A percentile compares a stretch with the other conserved stretches of the same genome.
Conservation (phyloP, 2,797 vertebrate genomes). For the Sebastes minor region DNA sequence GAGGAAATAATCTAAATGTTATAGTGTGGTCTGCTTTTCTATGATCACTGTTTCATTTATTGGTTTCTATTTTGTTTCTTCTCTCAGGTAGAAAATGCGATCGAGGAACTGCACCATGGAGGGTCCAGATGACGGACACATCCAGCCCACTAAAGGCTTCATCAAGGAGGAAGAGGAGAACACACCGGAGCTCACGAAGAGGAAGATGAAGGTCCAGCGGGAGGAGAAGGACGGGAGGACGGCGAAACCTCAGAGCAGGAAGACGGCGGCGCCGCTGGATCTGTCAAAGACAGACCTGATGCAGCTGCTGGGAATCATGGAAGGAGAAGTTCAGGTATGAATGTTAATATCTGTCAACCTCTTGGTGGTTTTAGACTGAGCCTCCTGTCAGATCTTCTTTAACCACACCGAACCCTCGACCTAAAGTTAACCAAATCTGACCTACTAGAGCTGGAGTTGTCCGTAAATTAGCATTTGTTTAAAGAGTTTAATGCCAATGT, state of each 20-base stretch:
- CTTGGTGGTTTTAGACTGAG: neutral
- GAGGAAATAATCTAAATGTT: too few relatives aligned
- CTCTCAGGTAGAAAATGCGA: conserved; percentile 87
- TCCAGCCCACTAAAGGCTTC: conserved; percentile 78
- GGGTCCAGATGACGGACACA: conserved; percentile 81
- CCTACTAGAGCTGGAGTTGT: neutral
- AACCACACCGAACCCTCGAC: neutral
- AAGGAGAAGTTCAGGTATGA: conserved; percentile 94
- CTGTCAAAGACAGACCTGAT: conserved; percentile 90
- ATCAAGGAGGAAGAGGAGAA: conserved; percentile 82
- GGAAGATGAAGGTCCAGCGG: conserved; percentile 81
- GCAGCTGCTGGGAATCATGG: conserved; percentile 94
- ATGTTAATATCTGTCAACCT: neutral
- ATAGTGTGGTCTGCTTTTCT: too few relatives aligned
- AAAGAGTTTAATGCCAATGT: too few relatives aligned
- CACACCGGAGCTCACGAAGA: conserved; percentile 81
- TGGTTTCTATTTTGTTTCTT: fast-evolving
- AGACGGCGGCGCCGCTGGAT: conserved; percentile 74
- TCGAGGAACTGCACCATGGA: conserved; percentile 89
- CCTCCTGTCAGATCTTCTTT: neutral
- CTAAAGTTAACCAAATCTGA: neutral
- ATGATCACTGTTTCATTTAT: neutral
- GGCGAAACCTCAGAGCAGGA: conserved; percentile 66
- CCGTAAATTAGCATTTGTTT: neutral
- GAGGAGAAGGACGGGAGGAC: conserved; percentile 77